These are phyloP conservation scores for Drosophila nigrodunni DNA, from an alignment of 1,140 invertebrate genomes.

Conservation along the genomic window DNA sequence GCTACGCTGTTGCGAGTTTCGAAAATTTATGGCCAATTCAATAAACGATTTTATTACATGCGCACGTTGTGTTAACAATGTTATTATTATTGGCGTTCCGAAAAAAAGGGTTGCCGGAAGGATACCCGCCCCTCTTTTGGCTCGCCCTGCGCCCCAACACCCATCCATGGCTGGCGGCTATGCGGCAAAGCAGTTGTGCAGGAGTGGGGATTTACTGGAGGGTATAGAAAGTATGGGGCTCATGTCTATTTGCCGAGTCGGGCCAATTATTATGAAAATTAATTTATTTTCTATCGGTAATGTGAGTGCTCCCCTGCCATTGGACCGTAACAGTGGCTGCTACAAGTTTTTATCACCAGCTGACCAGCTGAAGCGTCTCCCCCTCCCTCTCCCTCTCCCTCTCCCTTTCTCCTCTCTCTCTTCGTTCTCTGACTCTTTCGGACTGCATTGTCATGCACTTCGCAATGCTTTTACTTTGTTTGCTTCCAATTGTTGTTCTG, in stretches of 20 bases:
- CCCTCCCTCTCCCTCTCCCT: background rate
- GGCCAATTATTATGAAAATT: slow-evolving; percentile 80
- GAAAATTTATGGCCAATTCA: slow-evolving; percentile 83
- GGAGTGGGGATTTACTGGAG: too few relatives aligned
- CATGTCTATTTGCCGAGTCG: slow-evolving; percentile 18
- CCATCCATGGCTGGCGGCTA: slow-evolving; percentile 24
- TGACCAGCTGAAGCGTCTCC: slow-evolving; percentile 42
- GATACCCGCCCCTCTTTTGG: background rate
- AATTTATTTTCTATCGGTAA: slow-evolving; percentile 78
- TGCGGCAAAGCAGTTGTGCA: slow-evolving; percentile 46
- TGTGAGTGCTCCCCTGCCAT: slow-evolving; percentile 28
- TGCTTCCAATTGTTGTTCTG: slow-evolving; percentile 20
- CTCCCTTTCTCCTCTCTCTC: background rate
- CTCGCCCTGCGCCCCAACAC: background rate
- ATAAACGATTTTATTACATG: slow-evolving; percentile 84
- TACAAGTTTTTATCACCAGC: slow-evolving; percentile 58
- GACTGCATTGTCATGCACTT: slow-evolving; percentile 50
- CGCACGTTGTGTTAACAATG: slow-evolving; percentile 81
- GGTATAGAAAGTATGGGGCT: background rate
- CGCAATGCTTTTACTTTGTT: slow-evolving; percentile 63
- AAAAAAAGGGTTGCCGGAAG: slow-evolving; percentile 41
- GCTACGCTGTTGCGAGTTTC: slow-evolving; percentile 65
- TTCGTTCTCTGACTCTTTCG: slow-evolving; percentile 4
- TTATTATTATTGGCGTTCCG: slow-evolving; percentile 80
- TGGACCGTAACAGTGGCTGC: background rate